These are phyloP conservation scores for Scaptomyza flava DNA, from an alignment of 2,888 invertebrate species.

Conservation along the genomic window DNA sequence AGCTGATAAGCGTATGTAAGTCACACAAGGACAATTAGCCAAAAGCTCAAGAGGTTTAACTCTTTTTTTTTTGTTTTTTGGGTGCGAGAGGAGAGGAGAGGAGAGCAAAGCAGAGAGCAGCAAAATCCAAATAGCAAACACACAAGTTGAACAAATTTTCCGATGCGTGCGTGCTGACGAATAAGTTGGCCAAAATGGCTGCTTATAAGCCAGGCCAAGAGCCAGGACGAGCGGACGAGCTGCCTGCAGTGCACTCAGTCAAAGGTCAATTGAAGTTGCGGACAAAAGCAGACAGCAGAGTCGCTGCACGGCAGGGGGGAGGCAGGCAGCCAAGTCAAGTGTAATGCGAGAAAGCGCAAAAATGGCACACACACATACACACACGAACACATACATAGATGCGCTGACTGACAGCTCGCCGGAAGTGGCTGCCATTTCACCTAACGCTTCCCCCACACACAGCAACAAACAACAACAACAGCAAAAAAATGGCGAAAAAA, in stretches of 20 bases:
- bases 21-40: constrained; percentile 82
- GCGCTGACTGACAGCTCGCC: constrained; percentile 66
- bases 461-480: constrained; percentile 17
- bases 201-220: constrained; percentile 22
- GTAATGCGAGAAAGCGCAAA: constrained; percentile 71
- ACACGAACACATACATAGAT: constrained; percentile 4
- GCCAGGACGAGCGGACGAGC: neutral
- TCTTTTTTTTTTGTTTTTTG: constrained; percentile 29
- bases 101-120: neutral
- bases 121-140: constrained; percentile 32
- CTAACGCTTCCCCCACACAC: constrained; percentile 31
- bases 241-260: constrained; percentile 56
- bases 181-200: constrained; percentile 38
- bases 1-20: constrained; percentile 70
- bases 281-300: constrained; percentile 42
- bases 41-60: constrained; percentile 74
- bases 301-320: constrained; percentile 28
- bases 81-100: neutral
- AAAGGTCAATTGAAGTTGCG: constrained; percentile 79
- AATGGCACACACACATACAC: constrained; percentile 54
- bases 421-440: constrained; percentile 68
- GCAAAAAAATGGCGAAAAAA: constrained; percentile 23
- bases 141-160: constrained; percentile 32
- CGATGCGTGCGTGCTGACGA: constrained; percentile 41
- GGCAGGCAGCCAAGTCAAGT: constrained; percentile 64